phyloP scores from a whole-genome alignment of 2,113 vertebrate genomes.

The Planiliza haematocheilus region DNA sequence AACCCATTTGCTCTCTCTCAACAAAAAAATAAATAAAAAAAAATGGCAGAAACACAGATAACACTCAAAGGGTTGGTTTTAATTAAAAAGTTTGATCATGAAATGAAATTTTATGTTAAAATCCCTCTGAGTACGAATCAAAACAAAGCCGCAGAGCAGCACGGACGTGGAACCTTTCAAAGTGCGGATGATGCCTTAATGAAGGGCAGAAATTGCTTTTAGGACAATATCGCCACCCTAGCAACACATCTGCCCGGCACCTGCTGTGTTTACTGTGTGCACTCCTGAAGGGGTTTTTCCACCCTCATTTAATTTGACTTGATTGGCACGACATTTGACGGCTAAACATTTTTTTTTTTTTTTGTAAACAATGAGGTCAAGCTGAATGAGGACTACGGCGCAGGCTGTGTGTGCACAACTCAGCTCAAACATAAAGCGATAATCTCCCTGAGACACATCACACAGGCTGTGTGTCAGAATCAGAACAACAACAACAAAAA shows the following conservation, averaged over 20 bases:
- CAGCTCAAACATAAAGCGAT: too few species aligned
- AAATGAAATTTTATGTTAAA: conserved; percentile 3
- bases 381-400: conserved; percentile 23
- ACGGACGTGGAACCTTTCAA: not conserved
- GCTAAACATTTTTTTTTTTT: conserved; percentile 15
- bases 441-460: too few species aligned
- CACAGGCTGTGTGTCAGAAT: not conserved
- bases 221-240: conserved; percentile 10
- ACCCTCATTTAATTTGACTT: conserved; percentile 42
- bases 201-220: conserved; percentile 1
- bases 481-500: not conserved
- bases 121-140: conserved; percentile 4
- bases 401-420: too few species aligned
- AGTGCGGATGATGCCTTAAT: not conserved
- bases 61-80: not conserved
- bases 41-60: not conserved
- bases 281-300: conserved; percentile 39
- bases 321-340: conserved; percentile 31
- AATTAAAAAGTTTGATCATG: not conserved
- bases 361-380: conserved; percentile 36
- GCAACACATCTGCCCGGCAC: conserved; percentile 29
- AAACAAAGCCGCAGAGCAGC: not conserved
- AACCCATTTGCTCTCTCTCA: too few species aligned
- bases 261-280: conserved; percentile 48
- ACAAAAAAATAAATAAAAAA: too few species aligned